Evolutionary conservation across 2,888 invertebrate species (phyloP), one percentile per base, ranked within the genome.

Genomic region (Neoascia interrupta): DNA sequence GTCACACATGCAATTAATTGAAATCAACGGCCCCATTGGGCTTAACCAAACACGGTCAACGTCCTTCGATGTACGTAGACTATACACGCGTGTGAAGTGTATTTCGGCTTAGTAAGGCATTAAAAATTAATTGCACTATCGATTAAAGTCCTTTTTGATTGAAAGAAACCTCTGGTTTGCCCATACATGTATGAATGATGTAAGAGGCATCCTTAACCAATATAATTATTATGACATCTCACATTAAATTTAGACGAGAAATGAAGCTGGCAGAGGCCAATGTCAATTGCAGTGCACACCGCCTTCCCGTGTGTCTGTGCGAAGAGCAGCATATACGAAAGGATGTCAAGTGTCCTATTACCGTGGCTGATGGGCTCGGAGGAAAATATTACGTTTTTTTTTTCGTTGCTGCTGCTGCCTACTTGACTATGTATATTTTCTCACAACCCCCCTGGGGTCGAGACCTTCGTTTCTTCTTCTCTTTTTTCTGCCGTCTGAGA

Each of bases 301-400:
- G 8, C 5, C 10, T 1, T 8, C 11, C 21, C n/a, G 28, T 18
- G n/a, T 16, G 56, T 37, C 51, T 64, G 11, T 43, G 45, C 36
- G 47, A 23, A n/a, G 36, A 68, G 56, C 28, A 49, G 39, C 10
- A 53, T 23, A 21, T 6, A 31, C 68, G 61, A 73, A 79, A 79
- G 66, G 68, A 79, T 79, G 79, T 79, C 79, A 79, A 79, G 79
- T 73, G 66, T 79, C 66, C 79, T 43, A 79, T 79, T 73, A 61
- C 60, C 60, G 61, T 60, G 36, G 68, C 66, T 68, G 79, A 73
- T 68, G 66, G 66, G 66, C 66, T 61, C 31, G 28, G 47, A 49
- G 64, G 63, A 41, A 61, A 2, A 23, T 60, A 26, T 47, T 63
- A 18, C n/a, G n/a, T n/a, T n/a, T n/a, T n/a, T n/a, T n/a, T n/a